Conservation (phyloP, 2,113 vertebrate species). For the Apeltes quadracus region DNA sequence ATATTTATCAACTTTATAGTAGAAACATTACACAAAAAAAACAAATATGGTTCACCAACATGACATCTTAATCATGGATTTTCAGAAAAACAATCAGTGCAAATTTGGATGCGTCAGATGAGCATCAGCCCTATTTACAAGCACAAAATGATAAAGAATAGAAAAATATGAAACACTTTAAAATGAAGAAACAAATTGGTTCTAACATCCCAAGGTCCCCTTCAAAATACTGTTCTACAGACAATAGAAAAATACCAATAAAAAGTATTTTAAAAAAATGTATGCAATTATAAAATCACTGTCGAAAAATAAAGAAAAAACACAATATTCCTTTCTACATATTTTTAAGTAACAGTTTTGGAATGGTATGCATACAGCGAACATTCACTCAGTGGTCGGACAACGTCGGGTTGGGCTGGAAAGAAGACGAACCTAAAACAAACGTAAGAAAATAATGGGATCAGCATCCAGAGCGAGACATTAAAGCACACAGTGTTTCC, state of each 20-base stretch:
- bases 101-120: conserved; percentile 45
- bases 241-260: conserved; percentile 44
- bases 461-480: neutral
- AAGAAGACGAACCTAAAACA: conserved; percentile 61
- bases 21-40: conserved; percentile 71
- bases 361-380: conserved; percentile 10
- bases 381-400: conserved; percentile 64
- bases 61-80: conserved; percentile 36
- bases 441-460: neutral
- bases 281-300: conserved; percentile 40
- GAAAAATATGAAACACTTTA: conserved; percentile 52
- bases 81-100: conserved; percentile 56
- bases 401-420: conserved; percentile 60
- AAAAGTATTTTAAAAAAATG: conserved; percentile 64
- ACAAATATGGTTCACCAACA: conserved; percentile 38
- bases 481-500: neutral
- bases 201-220: conserved; percentile 21
- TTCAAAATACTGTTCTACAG: conserved; percentile 48
- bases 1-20: conserved; percentile 76
- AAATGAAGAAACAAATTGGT: conserved; percentile 30
- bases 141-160: conserved; percentile 40
- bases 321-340: conserved; percentile 18
- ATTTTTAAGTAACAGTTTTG: conserved; percentile 10
- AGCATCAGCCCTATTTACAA: conserved; percentile 56
- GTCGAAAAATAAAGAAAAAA: conserved; percentile 13